Base-by-base conservation (phyloP, 2,797 vertebrate genomes). In the Enteromius viviparus region DNA sequence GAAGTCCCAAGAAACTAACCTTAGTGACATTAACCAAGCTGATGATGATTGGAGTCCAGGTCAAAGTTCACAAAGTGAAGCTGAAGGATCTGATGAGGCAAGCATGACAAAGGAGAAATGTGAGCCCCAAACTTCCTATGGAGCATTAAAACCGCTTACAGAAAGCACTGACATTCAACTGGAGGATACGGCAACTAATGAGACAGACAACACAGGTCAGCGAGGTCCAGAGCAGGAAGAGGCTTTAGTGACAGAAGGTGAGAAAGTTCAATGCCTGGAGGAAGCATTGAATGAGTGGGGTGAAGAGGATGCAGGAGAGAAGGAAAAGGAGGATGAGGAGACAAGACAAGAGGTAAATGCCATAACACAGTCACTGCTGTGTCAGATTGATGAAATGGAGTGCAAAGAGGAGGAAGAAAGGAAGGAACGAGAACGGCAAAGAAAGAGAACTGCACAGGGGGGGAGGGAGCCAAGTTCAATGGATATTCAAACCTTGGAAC, bases 401-500 rank as follows among this genome's bases (percentile, higher is more conserved):
- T 81, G 17, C 51, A 89, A 72, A 58, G 88, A 91, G 80, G 91
- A 93, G 84, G 90, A 91, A 76, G 87, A 91, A 84, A 85, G 49
- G 29, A 88, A 77, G 15, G 62, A 78, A 37, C 72, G 55, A 86
- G 75, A 89, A 76, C 86, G 69, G 32, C 85, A 87, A 58, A 78
- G 83, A 91, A 68, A 62, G 34, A 76, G 58, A 65, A 53, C 64
- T 17, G 37, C 17, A 26, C 84, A 65, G 26, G 77, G 11, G 26
- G 87, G 75, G 49, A 88, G 71, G 23, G 81, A 72, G 87, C 71
- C 47, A 65, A 85, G 69, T 47, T 89, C 95, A 72, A 87, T 99
- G 88, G 92, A 92, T 78, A 97, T 99, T 90, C 94, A 96, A 88
- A 95, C 95, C 45, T 89, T 99, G 84, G 98, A 99, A 86, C 91